These are phyloP conservation scores for Poecile montanus DNA, from an alignment of 2,797 vertebrate genomes.

Conservation along the genomic window DNA sequence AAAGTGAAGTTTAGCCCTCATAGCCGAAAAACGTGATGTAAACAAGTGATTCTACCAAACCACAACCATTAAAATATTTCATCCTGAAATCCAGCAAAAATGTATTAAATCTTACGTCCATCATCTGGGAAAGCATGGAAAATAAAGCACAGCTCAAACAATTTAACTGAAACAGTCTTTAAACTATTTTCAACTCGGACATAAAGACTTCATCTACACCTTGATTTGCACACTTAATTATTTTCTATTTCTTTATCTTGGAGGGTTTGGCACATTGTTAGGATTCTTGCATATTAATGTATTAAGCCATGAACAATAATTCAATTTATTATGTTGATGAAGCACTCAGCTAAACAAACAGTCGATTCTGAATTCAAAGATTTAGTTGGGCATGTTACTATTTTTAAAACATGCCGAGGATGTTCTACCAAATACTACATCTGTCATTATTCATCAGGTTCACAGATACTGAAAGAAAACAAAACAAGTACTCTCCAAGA, in stretches of 20 bases:
- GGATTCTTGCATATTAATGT: background rate
- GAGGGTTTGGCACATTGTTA: background rate
- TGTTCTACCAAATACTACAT: background rate
- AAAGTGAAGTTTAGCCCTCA: background rate
- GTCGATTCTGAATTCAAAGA: background rate
- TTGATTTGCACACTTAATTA: background rate
- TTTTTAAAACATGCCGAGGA: background rate
- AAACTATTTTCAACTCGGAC: background rate
- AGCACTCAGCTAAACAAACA: background rate
- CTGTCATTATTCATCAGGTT: background rate
- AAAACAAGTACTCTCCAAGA: background rate
- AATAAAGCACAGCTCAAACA: background rate
- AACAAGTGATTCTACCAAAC: background rate
- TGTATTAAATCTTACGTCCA: background rate
- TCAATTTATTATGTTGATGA: background rate
- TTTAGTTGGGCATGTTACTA: background rate
- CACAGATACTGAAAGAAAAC: background rate
- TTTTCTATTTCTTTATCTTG: background rate
- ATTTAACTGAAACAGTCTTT: background rate
- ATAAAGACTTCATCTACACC: rapidly evolving
- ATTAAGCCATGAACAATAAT: background rate
- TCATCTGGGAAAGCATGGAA: background rate
- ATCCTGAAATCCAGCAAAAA: background rate
- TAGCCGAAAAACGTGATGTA: background rate
- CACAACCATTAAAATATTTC: background rate